phyloP scores from a whole-genome alignment of 2,113 vertebrate species.

The Paraplagusia blochii region DNA sequence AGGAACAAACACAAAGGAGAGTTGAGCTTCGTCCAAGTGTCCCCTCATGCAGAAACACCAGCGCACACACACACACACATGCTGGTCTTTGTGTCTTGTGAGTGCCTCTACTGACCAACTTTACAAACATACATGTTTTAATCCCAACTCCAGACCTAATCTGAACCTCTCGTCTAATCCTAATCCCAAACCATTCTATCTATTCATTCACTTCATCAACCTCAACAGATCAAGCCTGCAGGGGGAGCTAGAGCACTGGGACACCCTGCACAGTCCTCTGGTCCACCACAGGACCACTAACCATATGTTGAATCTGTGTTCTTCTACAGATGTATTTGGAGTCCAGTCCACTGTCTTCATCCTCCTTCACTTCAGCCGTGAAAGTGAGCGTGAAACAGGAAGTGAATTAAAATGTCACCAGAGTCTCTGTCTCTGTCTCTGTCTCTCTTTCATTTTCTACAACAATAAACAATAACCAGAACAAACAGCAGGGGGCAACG shows the following conservation, averaged over 20 bases:
- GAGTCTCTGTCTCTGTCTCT: constrained; percentile 9
- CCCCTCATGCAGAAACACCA: not conserved
- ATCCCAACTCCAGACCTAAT: too few species aligned
- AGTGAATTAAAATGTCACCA: constrained; percentile 42
- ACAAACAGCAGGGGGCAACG: not conserved
- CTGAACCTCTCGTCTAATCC: too few species aligned
- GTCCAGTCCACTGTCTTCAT: constrained; percentile 24
- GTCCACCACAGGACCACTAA: too few species aligned
- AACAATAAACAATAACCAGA: constrained; percentile 35
- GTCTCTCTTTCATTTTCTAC: constrained; percentile 20
- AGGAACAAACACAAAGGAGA: too few species aligned
- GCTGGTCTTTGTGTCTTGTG: not conserved
- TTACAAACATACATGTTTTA: too few species aligned
- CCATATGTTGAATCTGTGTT: not conserved
- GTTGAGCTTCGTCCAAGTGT: too few species aligned
- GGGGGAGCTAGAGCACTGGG: too few species aligned
- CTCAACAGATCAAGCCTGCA: too few species aligned
- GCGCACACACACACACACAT: not conserved
- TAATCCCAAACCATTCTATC: too few species aligned
- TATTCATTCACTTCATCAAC: too few species aligned
- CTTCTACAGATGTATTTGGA: constrained; percentile 14
- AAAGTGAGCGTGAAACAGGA: constrained; percentile 43
- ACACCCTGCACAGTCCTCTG: too few species aligned
- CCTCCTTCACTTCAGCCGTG: constrained; percentile 32
- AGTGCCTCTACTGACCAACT: too few species aligned